These are phyloP conservation scores for Aspiorhynchus laticeps DNA, from an alignment of 2,113 vertebrate genomes.

Conservation along the genomic window DNA sequence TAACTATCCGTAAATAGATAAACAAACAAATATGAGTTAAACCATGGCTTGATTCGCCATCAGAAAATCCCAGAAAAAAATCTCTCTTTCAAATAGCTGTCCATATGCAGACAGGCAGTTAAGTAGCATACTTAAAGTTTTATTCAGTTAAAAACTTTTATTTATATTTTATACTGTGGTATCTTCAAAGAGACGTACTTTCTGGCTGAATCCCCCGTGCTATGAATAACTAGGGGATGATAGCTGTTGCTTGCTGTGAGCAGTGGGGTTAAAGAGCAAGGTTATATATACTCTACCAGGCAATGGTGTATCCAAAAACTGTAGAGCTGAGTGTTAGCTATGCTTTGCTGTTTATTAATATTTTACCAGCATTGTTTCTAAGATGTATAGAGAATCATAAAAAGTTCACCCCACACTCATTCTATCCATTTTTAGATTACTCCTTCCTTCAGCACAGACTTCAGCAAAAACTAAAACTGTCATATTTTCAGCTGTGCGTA, in stretches of 20 bases:
- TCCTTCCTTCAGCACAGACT: not conserved
- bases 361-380: conserved; percentile 18
- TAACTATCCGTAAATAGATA: not conserved
- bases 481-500: not conserved
- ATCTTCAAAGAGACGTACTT: not conserved
- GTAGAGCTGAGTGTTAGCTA: conserved; percentile 45
- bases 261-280: conserved; percentile 50
- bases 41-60: not conserved
- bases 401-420: not conserved
- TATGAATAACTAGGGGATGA: conserved; percentile 47
- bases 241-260: conserved; percentile 33
- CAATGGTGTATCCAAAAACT: conserved; percentile 44
- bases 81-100: not conserved
- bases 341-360: conserved; percentile 25
- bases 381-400: not conserved
- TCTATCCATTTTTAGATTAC: not conserved
- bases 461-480: not conserved
- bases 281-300: conserved; percentile 55
- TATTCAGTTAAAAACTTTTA: not conserved
- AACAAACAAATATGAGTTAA: not conserved
- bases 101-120: not conserved
- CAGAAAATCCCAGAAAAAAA: not conserved
- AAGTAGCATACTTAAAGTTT: not conserved
- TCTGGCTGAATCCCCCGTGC: conserved; percentile 17
- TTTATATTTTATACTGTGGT: not conserved